Evolutionary conservation across 2,888 invertebrate species (phyloP).

Genomic region (Leptura quadrifasciata): DNA sequence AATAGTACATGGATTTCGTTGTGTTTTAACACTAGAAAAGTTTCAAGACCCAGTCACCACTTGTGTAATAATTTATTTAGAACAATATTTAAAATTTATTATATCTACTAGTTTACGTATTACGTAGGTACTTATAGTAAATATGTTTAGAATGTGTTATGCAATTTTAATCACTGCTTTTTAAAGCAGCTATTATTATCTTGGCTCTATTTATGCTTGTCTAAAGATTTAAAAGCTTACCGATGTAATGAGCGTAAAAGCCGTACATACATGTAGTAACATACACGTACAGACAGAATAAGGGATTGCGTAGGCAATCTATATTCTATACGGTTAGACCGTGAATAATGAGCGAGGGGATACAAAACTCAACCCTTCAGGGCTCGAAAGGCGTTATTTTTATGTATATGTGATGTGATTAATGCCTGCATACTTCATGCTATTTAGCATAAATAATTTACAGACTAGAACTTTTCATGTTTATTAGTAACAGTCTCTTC

Average conservation of each 20-base stretch:
- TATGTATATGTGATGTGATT: slow-evolving; percentile 59
- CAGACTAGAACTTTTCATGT: slow-evolving; percentile 41
- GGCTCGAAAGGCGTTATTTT: slow-evolving; percentile 61
- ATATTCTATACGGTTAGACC: slow-evolving; percentile 62
- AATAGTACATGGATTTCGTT: no score
- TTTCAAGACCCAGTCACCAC: no score
- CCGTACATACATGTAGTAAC: slow-evolving; percentile 53
- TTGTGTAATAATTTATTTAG: no score
- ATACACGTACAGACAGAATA: slow-evolving; percentile 32
- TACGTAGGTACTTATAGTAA: no score
- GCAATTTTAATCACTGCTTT: no score
- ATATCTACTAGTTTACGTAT: no score
- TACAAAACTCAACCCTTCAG: slow-evolving; percentile 60
- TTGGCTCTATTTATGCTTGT: slow-evolving; percentile 33
- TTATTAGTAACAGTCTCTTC: slow-evolving; percentile 42
- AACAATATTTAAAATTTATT: no score
- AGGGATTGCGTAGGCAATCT: slow-evolving; percentile 51
- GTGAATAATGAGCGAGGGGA: slow-evolving; percentile 60
- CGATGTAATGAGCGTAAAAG: slow-evolving; percentile 62
- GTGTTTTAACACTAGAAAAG: no score
- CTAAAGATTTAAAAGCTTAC: slow-evolving; percentile 61
- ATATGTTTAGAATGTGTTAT: no score
- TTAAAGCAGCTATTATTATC: neutral
- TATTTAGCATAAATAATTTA: slow-evolving; percentile 55
- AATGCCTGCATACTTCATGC: slow-evolving; percentile 56